Evolutionary conservation across 2,113 vertebrate species (phyloP).

Genomic region (Xenopus tropicalis): UCB_Xtro_10.0 CM004444.2:125605001-125605500

Average conservation of each 20-base stretch:
- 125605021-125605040: too few relatives aligned
- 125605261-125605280: slow-evolving; percentile 6
- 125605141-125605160: neutral
- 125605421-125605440: neutral
- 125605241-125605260: slow-evolving; percentile 16
- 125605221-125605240: slow-evolving; percentile 3
- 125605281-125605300: slow-evolving; percentile 7
- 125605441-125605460: neutral
- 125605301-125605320: slow-evolving; percentile 7
- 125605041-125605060: too few relatives aligned
- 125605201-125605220: slow-evolving; percentile 6
- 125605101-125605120: neutral
- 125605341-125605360: slow-evolving; percentile 3
- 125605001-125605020: too few relatives aligned
- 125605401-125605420: neutral
- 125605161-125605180: neutral
- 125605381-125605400: neutral
- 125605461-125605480: neutral
- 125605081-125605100: neutral
- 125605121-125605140: neutral
- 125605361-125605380: neutral
- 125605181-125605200: neutral
- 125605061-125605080: neutral
- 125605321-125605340: neutral
- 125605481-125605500: neutral